A percentile compares a stretch with the other conserved stretches of the same genome.
phyloP scores from a whole-genome alignment of 1,140 invertebrate genomes.

The Camponotus floridanus region DNA sequence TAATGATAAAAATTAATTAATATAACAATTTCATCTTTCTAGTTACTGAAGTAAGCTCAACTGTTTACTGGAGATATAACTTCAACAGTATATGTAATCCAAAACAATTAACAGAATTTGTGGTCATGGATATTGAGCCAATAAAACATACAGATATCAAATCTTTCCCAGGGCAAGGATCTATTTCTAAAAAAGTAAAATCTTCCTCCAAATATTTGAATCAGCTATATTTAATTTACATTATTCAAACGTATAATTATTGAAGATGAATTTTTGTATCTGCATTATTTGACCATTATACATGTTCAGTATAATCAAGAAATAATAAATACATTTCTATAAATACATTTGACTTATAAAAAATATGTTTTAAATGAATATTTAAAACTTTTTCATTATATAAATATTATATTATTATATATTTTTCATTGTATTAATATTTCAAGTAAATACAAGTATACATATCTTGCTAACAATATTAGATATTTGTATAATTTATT shows the following conservation, averaged over 20 bases:
- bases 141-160: constrained; percentile 92
- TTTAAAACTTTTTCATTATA: background rate
- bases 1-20: constrained; percentile 37
- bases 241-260: constrained; percentile 36
- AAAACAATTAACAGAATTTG: constrained; percentile 96
- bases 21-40: constrained; percentile 53
- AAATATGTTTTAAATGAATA: constrained; percentile 7
- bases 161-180: constrained; percentile 94
- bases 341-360: background rate
- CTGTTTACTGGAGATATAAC: constrained; percentile 94
- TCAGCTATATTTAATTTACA: background rate
- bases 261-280: background rate
- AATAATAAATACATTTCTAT: background rate
- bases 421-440: background rate
- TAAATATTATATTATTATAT: background rate
- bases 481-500: background rate
- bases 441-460: background rate
- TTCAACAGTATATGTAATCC: constrained; percentile 96
- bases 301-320: background rate
- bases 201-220: constrained; percentile 2
- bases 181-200: constrained; percentile 91
- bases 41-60: constrained; percentile 94
- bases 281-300: background rate
- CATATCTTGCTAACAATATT: background rate
- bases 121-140: constrained; percentile 97